Evolutionary conservation across 2,797 vertebrate genomes (phyloP).

Genomic region (Cyclura pinguis): DNA sequence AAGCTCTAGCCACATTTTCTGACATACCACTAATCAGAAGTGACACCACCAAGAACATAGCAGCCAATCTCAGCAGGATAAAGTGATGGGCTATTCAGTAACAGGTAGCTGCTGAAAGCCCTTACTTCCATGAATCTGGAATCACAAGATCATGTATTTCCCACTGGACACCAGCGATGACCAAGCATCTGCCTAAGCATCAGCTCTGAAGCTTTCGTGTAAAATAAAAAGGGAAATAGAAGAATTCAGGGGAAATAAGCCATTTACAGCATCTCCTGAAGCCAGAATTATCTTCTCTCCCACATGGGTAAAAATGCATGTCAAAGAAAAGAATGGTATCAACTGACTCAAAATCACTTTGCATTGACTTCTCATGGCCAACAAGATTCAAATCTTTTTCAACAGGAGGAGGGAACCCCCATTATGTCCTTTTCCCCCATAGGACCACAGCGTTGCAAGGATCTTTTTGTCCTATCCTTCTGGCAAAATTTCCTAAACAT

Average conservation of each 20-base stretch:
- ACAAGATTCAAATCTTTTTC: neutral
- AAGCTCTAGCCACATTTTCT: constrained; percentile 68
- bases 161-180: constrained; percentile 62
- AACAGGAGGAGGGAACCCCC: no score
- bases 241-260: constrained; percentile 46
- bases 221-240: constrained; percentile 60
- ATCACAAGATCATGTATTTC: constrained; percentile 51
- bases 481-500: neutral
- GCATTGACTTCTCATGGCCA: neutral
- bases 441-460: neutral
- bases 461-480: neutral
- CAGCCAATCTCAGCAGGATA: constrained; percentile 46
- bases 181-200: constrained; percentile 64
- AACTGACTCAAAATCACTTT: constrained; percentile 32
- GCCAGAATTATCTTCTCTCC: constrained; percentile 63
- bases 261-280: constrained; percentile 54
- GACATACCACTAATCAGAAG: constrained; percentile 77
- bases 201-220: constrained; percentile 69
- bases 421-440: neutral
- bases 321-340: constrained; percentile 39
- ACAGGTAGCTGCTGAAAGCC: constrained; percentile 52
- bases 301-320: constrained; percentile 17
- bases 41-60: constrained; percentile 62
- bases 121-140: constrained; percentile 45
- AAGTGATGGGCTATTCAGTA: constrained; percentile 55